Evolutionary conservation across 2,888 invertebrate species (phyloP).

Genomic region (Cenopis cana): DNA sequence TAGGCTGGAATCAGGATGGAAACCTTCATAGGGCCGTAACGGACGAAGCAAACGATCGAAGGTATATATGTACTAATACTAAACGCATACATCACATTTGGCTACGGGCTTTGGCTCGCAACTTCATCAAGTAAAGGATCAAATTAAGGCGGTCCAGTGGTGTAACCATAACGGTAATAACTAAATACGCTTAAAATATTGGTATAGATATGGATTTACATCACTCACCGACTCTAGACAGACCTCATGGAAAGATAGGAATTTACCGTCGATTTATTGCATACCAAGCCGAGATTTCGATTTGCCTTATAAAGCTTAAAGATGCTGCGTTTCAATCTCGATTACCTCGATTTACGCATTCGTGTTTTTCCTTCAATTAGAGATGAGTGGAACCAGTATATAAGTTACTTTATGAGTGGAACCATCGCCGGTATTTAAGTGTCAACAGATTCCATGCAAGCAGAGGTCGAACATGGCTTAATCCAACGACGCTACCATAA

Average conservation of each 20-base stretch:
- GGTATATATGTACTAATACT: no score
- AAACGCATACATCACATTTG: no score
- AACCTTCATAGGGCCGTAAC: no score
- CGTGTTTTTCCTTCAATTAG: constrained; percentile 15
- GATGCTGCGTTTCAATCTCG: constrained; percentile 31
- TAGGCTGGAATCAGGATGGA: no score
- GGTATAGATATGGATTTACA: background rate
- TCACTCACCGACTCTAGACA: background rate
- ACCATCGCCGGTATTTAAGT: background rate
- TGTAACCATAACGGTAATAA: background rate
- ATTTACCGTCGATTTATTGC: constrained; percentile 11
- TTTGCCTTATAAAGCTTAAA: background rate
- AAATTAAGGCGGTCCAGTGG: background rate
- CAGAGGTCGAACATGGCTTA: constrained; percentile 47
- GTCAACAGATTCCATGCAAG: constrained; percentile 29
- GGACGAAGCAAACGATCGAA: no score
- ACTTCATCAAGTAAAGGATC: no score
- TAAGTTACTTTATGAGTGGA: background rate
- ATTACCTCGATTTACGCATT: constrained; percentile 20
- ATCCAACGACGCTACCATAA: constrained; percentile 44
- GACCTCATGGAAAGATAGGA: constrained; percentile 14
- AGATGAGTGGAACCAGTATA: background rate
- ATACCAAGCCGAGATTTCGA: constrained; percentile 16
- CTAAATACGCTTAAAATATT: background rate
- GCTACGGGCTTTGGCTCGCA: no score